These are phyloP conservation scores for Xylophagus ater DNA, from an alignment of 2,888 invertebrate genomes.

Conservation along the genomic window DNA sequence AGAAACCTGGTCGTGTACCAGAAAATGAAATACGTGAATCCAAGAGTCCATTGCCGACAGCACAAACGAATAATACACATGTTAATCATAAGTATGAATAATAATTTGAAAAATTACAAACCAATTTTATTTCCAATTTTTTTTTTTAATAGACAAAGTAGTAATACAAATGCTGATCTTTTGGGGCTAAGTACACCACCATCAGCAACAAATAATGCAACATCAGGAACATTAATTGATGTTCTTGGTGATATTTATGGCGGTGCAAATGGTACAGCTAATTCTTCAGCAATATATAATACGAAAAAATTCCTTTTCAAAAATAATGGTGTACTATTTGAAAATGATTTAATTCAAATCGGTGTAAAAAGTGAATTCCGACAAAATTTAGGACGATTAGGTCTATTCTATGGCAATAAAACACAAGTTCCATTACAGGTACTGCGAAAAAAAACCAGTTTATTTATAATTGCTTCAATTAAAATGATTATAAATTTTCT, in stretches of 20 bases:
- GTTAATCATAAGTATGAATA: constrained; percentile 38
- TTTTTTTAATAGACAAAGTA: constrained; percentile 15
- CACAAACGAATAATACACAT: constrained; percentile 39
- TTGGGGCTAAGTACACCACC: constrained; percentile 83
- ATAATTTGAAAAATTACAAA: no score
- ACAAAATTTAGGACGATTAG: constrained; percentile 90
- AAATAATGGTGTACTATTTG: constrained; percentile 96
- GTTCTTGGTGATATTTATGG: constrained; percentile 80
- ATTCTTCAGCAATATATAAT: constrained; percentile 58
- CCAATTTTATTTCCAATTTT: no score
- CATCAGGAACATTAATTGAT: constrained; percentile 75
- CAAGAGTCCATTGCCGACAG: constrained; percentile 54
- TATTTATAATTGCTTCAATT: not conserved
- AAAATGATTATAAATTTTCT: constrained; percentile 3
- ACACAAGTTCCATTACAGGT: constrained; percentile 64
- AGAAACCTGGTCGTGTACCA: constrained; percentile 90
- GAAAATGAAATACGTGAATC: constrained; percentile 76
- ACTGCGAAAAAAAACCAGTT: not conserved
- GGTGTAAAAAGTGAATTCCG: constrained; percentile 96
- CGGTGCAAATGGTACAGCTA: constrained; percentile 26
- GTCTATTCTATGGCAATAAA: constrained; percentile 97
- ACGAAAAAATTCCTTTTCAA: constrained; percentile 92
- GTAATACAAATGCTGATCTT: constrained; percentile 62
- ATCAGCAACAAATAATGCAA: constrained; percentile 53
- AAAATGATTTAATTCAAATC: constrained; percentile 95